Conservation (phyloP, 2,113 vertebrate genomes). For the Zosterops pallidus region DNA sequence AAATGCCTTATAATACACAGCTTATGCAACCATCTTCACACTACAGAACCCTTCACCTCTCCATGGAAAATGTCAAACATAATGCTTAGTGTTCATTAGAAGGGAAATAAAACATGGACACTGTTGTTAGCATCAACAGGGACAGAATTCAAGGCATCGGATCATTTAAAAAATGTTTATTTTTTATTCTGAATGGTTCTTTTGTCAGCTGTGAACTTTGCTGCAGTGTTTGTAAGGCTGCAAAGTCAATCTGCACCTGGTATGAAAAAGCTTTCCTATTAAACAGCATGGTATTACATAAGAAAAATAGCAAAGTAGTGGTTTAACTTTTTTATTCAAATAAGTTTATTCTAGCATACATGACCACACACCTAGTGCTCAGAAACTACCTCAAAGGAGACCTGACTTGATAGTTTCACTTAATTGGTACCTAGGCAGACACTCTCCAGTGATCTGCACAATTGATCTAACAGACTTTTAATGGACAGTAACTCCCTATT, state of each 20-base stretch:
- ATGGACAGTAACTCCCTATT: neutral
- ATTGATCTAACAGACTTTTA: neutral
- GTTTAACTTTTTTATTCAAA: neutral
- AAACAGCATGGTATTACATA: neutral
- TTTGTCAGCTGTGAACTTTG: constrained; percentile 17
- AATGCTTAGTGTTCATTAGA: neutral
- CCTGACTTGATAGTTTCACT: neutral
- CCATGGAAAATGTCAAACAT: neutral
- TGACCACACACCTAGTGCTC: neutral
- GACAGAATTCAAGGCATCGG: neutral
- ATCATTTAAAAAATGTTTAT: neutral
- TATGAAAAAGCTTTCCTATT: neutral
- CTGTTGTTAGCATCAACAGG: neutral
- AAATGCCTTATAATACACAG: constrained; percentile 28
- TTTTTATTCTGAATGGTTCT: constrained; percentile 13
- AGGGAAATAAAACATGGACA: neutral
- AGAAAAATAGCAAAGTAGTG: neutral
- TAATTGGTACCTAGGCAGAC: neutral
- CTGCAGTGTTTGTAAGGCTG: neutral
- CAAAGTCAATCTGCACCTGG: neutral
- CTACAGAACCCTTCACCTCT: neutral
- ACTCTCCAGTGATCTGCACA: neutral
- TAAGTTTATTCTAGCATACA: neutral
- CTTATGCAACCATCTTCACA: constrained; percentile 35
- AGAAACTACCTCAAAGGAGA: neutral